Evolutionary conservation across 1,140 invertebrate genomes (phyloP).

Genomic region (Brachionus rotundiformis): DNA sequence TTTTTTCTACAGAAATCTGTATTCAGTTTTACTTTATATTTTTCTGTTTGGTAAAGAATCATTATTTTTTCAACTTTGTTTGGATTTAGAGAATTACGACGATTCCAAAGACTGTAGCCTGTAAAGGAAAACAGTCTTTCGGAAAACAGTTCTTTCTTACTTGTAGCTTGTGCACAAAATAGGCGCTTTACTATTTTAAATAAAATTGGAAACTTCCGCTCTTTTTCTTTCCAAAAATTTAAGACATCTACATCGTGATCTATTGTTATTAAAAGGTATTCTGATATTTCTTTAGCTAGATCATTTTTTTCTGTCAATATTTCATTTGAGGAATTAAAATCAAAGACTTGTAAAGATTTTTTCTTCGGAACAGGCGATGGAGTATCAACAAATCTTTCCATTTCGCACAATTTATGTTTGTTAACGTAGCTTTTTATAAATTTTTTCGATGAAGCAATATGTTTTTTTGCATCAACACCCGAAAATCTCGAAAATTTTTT

Average conservation of each 20-base stretch:
- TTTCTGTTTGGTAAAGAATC: not conserved
- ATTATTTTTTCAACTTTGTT: not conserved
- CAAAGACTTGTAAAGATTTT: not conserved
- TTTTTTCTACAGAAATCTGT: not conserved
- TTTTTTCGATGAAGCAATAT: not conserved
- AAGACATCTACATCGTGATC: not conserved
- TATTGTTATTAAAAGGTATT: constrained; percentile 1
- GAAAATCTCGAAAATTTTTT: constrained; percentile 1
- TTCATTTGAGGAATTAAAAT: constrained; percentile 1
- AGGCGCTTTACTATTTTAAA: constrained; percentile 1
- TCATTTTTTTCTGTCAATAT: not conserved
- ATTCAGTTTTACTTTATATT: not conserved
- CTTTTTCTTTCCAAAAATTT: not conserved
- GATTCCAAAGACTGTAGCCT: not conserved
- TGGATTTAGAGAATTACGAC: not conserved
- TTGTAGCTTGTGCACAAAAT: not conserved
- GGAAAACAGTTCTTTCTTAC: no score
- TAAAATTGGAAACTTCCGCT: not conserved
- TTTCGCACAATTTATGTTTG: constrained; percentile 1
- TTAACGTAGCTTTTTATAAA: constrained; percentile 1
- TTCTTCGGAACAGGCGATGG: not conserved
- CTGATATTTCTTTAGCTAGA: not conserved
- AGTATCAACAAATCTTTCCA: not conserved
- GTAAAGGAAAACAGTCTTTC: no score
- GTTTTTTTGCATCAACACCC: not conserved